Conservation (phyloP, 2,888 invertebrate species). For the Archips xylosteana region DNA sequence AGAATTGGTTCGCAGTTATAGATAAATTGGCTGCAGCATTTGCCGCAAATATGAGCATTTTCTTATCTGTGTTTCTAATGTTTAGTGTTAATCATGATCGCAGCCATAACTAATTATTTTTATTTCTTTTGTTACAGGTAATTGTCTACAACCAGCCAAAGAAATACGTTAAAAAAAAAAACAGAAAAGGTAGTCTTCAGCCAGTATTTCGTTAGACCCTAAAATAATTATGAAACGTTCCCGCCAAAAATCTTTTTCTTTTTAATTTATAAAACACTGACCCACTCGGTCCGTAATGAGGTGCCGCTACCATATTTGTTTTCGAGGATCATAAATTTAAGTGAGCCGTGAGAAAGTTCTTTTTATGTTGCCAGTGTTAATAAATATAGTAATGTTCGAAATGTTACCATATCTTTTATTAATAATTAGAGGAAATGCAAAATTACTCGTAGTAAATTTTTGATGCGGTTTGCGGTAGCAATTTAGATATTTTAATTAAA, state of each 20-base stretch:
- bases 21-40: too few species aligned
- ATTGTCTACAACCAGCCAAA: neutral
- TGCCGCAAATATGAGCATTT: too few species aligned
- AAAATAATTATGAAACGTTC: slow-evolving; percentile 19
- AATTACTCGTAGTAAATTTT: neutral
- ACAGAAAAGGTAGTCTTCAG: neutral
- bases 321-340: slow-evolving; percentile 57
- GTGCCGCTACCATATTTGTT: slow-evolving; percentile 59
- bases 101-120: too few species aligned
- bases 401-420: slow-evolving; percentile 19
- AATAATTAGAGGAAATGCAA: neutral
- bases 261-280: slow-evolving; percentile 58
- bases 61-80: too few species aligned
- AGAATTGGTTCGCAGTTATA: too few species aligned
- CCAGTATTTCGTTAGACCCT: slow-evolving; percentile 20
- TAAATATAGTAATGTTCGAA: slow-evolving; percentile 6
- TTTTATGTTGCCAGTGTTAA: neutral
- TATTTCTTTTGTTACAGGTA: slow-evolving; percentile 35
- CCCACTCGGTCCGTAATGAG: slow-evolving; percentile 53
- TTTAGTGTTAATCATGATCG: too few species aligned
- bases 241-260: slow-evolving; percentile 20
- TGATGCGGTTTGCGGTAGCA: neutral
- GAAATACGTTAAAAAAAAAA: neutral
- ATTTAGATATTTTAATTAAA: too few species aligned
- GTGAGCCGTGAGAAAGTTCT: slow-evolving; percentile 58